Percentiles rank a stretch among this genome's conserved stretches.
Evolutionary conservation across 1,140 invertebrate genomes (phyloP).

Genomic region (Drosophila athabasca): DNA sequence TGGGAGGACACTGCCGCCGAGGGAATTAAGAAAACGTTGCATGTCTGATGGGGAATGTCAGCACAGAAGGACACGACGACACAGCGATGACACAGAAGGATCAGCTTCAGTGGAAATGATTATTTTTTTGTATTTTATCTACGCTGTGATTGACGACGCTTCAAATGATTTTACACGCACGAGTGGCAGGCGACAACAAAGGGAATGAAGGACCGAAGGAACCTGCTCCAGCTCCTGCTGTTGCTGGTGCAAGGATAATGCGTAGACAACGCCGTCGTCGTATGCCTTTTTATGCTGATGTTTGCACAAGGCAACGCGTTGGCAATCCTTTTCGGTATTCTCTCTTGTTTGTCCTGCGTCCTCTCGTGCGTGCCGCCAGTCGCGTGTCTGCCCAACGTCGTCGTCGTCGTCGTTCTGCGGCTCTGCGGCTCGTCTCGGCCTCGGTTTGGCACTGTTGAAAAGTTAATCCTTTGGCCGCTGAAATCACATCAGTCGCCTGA

Average conservation of each 20-base stretch:
- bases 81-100: conserved; percentile 18
- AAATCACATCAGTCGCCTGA: conserved; percentile 60
- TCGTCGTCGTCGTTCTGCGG: no score
- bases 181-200: conserved; percentile 56
- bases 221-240: conserved; percentile 23
- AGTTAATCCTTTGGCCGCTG: conserved; percentile 71
- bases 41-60: conserved; percentile 74
- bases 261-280: conserved; percentile 50
- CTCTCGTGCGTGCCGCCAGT: conserved; percentile 64
- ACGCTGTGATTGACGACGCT: conserved; percentile 75
- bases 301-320: conserved; percentile 54
- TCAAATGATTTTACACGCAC: conserved; percentile 80
- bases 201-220: conserved; percentile 22
- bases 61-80: conserved; percentile 18
- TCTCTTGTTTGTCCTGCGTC: conserved; percentile 57
- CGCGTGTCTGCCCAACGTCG: conserved; percentile 56
- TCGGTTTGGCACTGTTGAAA: conserved; percentile 55
- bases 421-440: no score
- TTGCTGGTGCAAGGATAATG: conserved; percentile 59
- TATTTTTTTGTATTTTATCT: conserved; percentile 55
- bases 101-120: conserved; percentile 51
- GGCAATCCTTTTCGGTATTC: conserved; percentile 61
- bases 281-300: conserved; percentile 49
- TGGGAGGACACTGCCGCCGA: background rate
- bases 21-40: conserved; percentile 62